Evolutionary conservation across 2,113 vertebrate genomes (phyloP), one percentile per base, ranked within the genome.

Genomic region (Sisor rabdophorus): DNA sequence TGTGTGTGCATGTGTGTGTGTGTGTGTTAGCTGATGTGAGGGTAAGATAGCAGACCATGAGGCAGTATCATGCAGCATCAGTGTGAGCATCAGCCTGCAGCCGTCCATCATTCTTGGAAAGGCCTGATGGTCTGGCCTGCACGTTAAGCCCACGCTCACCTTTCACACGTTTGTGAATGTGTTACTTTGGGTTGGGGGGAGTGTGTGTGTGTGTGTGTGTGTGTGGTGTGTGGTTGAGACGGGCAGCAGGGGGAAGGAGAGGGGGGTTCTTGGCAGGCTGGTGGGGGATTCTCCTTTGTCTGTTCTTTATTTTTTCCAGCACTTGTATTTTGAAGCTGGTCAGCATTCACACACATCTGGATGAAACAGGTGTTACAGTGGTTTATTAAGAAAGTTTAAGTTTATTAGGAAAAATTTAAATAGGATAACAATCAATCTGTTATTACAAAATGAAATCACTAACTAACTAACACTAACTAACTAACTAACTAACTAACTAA

Each of bases 81-180:
- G 77, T 81, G 77, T 80, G 79, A 36, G 50, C 59, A 75, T 54
- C 75, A 80, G 81, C 68, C 73, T 69, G 63, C 19, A 69, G 71
- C 72, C 73, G 67, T 82, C 80, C 59, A 76, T 84, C 77, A 77
- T 78, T 44, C 67, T 68, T 55, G 73, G 76, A 81, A 78, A 78
- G 64, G 60, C 77, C 36, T 70, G 58, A 76, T 56, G 76, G 79
- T 76, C 76, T 77, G 69, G 58, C 17, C 22, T 60, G 17, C 30
- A 54, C 7, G 13, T 36, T 28, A 30, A 70, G 44, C 67, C 60
- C 56, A 77, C 53, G 71, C 28, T 61, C 26, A n/a, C 50, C 75
- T 60, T 53, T 71, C 67, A 60, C 5, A 26, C n/a, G 55, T 59
- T 59, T 60, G 56, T 69, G 40, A 24, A 47, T 65, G 54, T 74